These are phyloP conservation scores for Centrocercus urophasianus DNA, from an alignment of 2,113 vertebrate species.

Conservation along the genomic window DNA sequence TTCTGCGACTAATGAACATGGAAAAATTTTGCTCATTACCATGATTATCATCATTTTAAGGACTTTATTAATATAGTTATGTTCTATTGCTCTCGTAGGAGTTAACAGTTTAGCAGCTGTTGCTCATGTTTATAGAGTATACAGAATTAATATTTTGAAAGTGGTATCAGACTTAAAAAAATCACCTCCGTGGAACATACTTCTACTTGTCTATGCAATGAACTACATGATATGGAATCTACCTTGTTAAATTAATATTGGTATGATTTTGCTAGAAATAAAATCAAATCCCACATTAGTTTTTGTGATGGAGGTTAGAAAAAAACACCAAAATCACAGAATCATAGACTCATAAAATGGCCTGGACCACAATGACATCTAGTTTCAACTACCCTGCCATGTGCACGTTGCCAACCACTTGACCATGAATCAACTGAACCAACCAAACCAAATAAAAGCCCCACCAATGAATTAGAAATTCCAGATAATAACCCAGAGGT, in stretches of 20 bases:
- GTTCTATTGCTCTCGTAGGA: neutral
- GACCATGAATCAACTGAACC: too few relatives aligned
- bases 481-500: neutral
- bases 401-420: too few relatives aligned
- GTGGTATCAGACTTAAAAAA: neutral
- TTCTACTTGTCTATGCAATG: too few relatives aligned
- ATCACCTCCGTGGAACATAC: neutral
- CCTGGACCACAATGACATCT: too few relatives aligned
- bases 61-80: neutral
- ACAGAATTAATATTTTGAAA: neutral
- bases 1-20: slow-evolving; percentile 8
- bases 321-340: too few relatives aligned
- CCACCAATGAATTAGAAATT: neutral
- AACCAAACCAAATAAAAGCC: too few relatives aligned
- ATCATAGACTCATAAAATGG: too few relatives aligned
- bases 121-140: neutral
- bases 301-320: neutral
- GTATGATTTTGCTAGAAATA: neutral
- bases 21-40: slow-evolving; percentile 36
- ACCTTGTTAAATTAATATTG: neutral
- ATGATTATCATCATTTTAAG: neutral
- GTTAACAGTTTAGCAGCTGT: neutral
- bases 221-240: neutral
- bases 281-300: neutral
- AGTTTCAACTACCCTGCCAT: too few relatives aligned